phyloP scores from a whole-genome alignment of 2,888 invertebrate genomes.

The Phalera bucephala region DNA sequence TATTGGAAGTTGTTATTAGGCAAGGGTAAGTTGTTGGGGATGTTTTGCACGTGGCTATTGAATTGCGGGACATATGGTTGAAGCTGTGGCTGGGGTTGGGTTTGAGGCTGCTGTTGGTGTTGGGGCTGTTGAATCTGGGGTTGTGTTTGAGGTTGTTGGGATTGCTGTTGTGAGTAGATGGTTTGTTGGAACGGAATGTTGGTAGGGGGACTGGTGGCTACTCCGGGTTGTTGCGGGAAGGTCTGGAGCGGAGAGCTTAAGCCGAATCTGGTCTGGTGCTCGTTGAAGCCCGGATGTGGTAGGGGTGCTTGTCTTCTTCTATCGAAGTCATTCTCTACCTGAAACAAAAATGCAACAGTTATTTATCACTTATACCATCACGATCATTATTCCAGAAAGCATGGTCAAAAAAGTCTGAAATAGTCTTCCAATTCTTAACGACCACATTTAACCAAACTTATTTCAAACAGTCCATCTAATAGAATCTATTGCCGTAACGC shows the following conservation, averaged over 20 bases:
- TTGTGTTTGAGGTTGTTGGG: slow-evolving; percentile 15
- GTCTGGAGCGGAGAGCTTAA: slow-evolving; percentile 67
- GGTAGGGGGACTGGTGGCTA: slow-evolving; percentile 56
- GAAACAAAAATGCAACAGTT: slow-evolving; percentile 40
- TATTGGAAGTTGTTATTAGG: slow-evolving; percentile 56
- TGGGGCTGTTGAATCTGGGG: neutral
- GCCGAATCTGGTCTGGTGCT: slow-evolving; percentile 76
- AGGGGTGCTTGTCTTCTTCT: slow-evolving; percentile 68
- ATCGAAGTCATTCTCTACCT: slow-evolving; percentile 79
- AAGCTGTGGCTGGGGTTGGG: slow-evolving; percentile 40
- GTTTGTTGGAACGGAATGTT: slow-evolving; percentile 58
- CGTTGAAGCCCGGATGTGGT: slow-evolving; percentile 68
- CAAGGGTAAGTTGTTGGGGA: slow-evolving; percentile 38
- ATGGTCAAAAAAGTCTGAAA: too few relatives aligned
- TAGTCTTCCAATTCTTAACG: too few relatives aligned
- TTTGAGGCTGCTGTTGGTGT: slow-evolving; percentile 44
- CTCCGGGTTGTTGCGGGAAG: slow-evolving; percentile 56
- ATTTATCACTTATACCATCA: too few relatives aligned
- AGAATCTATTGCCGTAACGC: too few relatives aligned
- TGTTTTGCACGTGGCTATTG: slow-evolving; percentile 56
- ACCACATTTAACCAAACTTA: too few relatives aligned
- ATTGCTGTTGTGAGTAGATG: slow-evolving; percentile 39
- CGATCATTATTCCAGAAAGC: too few relatives aligned
- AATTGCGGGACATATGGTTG: slow-evolving; percentile 70
- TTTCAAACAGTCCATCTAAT: too few relatives aligned